Percentiles rank a stretch among this genome's conserved stretches.
phyloP scores from a whole-genome alignment of 2,113 vertebrate genomes.

The Cariama cristata region DNA sequence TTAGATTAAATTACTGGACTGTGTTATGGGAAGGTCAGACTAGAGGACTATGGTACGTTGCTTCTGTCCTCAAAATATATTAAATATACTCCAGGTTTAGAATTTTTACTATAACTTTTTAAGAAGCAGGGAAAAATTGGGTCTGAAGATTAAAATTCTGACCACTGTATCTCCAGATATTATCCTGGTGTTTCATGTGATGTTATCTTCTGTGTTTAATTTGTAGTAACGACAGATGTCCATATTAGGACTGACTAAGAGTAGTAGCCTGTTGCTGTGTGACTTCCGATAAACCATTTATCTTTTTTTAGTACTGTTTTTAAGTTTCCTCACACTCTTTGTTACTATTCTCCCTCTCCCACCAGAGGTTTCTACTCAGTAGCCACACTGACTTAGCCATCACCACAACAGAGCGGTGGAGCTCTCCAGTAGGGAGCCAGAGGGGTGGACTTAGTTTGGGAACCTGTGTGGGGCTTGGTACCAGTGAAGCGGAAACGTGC shows the following conservation, averaged over 20 bases:
- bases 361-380: not conserved
- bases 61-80: not conserved
- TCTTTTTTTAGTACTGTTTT: not conserved
- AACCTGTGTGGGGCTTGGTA: not conserved
- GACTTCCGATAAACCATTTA: not conserved
- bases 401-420: not conserved
- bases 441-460: not conserved
- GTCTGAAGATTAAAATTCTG: not conserved
- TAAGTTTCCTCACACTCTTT: not conserved
- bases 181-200: not conserved
- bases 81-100: not conserved
- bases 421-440: not conserved
- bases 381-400: not conserved
- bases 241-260: not conserved
- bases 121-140: not conserved
- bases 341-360: not conserved
- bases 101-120: not conserved
- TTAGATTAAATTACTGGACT: conserved; percentile 18
- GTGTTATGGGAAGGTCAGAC: not conserved
- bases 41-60: not conserved
- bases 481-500: not conserved
- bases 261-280: not conserved
- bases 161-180: not conserved
- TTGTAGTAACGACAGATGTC: not conserved
- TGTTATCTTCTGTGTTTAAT: not conserved